Evolutionary conservation across 2,797 vertebrate genomes (phyloP), one percentile per base, ranked within the genome.

Genomic region (Danio tinwini): DNA sequence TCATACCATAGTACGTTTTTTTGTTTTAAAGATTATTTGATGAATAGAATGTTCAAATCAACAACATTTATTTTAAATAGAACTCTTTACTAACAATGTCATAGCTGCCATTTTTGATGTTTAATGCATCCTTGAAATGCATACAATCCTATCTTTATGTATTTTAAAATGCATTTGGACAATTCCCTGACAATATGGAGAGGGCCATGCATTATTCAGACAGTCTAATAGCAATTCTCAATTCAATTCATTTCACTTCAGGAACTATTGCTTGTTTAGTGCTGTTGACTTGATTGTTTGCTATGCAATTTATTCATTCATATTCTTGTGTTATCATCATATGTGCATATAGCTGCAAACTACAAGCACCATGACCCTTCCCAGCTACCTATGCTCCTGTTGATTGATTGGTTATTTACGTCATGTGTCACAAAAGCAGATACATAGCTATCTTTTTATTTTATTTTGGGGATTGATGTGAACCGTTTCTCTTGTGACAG

Each of bases 361-460:
- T 8, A 62, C 9, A 10, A n/a, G 37, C 40, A 9, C 14, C 59
- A 62, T 42, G 59, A 5, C 29, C 29, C 29, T 29, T 29, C 14
- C 2, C 47, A 16, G 0, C 44, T 29, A 9, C 45, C 19, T 50
- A 6, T 50, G 13, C 21, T 17, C 16, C 9, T 69, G 47, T 19
- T 52, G 50, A 55, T n/a, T 69, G 29, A 69, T 49, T 65, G 63
- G 45, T 67, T 53, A 37, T 58, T 58, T 19, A 29, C 9, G 6
- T 17, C 21, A 53, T 37, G 37, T 55, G 6, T 52, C 37, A 11
- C 11, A 19, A 67, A 4, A 56, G 42, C 12, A 13, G 52, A 71
- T 53, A 8, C 13, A 21, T 58, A 13, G 29, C 0, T 39, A 16
- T 11, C 2, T 74, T 17, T 47, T 55, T 0, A 11, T 13, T 49